Base-by-base conservation (phyloP, 2,888 invertebrate species). In the Carterocephalus palaemon region DNA sequence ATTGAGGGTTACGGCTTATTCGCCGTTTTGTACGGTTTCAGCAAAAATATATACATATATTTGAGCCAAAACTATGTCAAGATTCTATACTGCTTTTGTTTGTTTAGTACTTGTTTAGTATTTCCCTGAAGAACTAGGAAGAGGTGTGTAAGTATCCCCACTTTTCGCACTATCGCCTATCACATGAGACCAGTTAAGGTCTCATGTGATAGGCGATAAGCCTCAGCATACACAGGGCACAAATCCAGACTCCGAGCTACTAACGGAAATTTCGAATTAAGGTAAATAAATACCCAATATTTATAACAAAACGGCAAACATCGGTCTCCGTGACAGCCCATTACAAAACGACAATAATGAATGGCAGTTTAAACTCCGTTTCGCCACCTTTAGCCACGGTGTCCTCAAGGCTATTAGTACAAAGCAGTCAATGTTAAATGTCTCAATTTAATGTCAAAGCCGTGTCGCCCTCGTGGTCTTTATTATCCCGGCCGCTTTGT, bases 401-500 rank as follows among this genome's bases (percentile, higher is more conserved):
- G 57, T 50, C 52, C 52, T 50, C 47, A 50, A 41, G 64, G 52
- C 62, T 70, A 71, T 78, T 75, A 78, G 61, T 47, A 47, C 66
- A 63, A 64, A 59, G 64, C 67, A 59, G 62, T 74, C 66, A 66
- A 75, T 75, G 76, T 69, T 74, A 70, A 76, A 77, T 71, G 76
- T 77, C 75, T 78, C 75, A 72, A 75, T 79, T 77, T 71, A 69
- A 65, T 67, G 71, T 77, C 62, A 73, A 64, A 65, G 56, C 71
- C 74, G 70, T 69, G 70, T 67, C 58, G 46, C 52, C 53, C 75
- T 66, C 68, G 62, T 55, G 64, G 66, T 60, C 68, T 68, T 73
- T 75, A 73, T 64, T 67, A 62, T 65, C 70, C 65, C 57, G 65
- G 58, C 54, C 61, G 68, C 64, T 72, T 67, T 70, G 68, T 70